A percentile compares a stretch with the other conserved stretches of the same genome.
These are phyloP conservation scores for Macrophya alboannulata DNA, from an alignment of 2,888 invertebrate genomes.

Conservation along the genomic window DNA sequence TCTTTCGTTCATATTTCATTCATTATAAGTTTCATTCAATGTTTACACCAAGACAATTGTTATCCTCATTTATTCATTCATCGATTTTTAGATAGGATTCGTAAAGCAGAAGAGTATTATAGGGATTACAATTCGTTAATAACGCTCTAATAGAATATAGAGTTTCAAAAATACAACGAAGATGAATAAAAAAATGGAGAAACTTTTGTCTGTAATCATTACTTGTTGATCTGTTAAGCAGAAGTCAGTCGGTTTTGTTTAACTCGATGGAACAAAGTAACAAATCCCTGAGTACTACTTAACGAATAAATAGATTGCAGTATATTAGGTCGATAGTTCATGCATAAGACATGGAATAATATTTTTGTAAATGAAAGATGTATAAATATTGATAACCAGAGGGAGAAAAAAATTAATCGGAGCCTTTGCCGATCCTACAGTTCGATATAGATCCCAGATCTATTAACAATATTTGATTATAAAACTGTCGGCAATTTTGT, in stretches of 20 bases:
- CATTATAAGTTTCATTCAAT: not conserved
- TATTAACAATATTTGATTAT: not conserved
- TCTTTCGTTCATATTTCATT: conserved; percentile 25
- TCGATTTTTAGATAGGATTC: conserved; percentile 8
- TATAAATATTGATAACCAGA: conserved; percentile 4
- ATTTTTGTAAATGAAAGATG: conserved; percentile 21
- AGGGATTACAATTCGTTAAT: not conserved
- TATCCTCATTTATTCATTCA: conserved; percentile 6
- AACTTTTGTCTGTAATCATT: conserved; percentile 12
- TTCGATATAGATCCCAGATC: conserved; percentile 4
- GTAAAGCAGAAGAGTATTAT: conserved; percentile 29
- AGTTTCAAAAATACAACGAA: not conserved
- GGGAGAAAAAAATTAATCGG: not conserved
- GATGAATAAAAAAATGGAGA: not conserved
- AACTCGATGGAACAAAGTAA: not conserved
- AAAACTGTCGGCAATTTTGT: conserved; percentile 28
- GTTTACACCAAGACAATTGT: not conserved
- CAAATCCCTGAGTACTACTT: not conserved
- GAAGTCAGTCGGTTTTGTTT: not conserved
- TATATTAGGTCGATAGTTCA: not conserved
- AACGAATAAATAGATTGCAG: not conserved
- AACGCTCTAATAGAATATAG: not conserved
- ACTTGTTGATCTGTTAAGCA: not conserved
- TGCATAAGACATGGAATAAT: not conserved
- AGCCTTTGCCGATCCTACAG: not conserved